These are phyloP conservation scores for Drosophila varians DNA, from an alignment of 1,140 invertebrate genomes.

Conservation along the genomic window DNA sequence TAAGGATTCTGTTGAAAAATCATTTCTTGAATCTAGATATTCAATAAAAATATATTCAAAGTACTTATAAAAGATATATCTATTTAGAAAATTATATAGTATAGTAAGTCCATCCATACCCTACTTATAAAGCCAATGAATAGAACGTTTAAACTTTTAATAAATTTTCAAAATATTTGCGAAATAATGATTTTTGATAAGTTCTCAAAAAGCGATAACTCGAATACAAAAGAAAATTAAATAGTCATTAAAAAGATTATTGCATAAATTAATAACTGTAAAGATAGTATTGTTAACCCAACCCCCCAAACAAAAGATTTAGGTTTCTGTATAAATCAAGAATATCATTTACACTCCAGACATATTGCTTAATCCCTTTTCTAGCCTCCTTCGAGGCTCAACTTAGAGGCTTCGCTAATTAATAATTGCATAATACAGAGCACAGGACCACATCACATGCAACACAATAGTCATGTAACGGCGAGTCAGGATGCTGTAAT, in stretches of 20 bases:
- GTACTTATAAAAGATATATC: no score
- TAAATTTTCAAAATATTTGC: conserved; percentile 12
- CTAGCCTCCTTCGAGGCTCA: background rate
- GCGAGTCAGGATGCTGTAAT: conserved; percentile 20
- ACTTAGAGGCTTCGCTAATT: conserved; percentile 19
- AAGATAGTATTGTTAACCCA: no score
- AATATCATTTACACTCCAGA: no score
- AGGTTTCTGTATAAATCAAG: background rate
- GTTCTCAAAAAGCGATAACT: background rate
- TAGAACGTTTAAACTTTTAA: no score
- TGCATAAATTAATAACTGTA: background rate
- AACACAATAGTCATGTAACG: background rate
- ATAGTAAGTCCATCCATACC: no score
- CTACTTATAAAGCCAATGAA: no score
- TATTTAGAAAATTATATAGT: no score
- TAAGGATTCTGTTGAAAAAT: no score
- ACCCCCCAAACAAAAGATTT: no score
- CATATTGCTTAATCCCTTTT: conserved; percentile 5
- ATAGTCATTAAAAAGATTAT: background rate
- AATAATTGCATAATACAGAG: conserved; percentile 8
- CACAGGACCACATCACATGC: background rate
- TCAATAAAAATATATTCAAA: no score
- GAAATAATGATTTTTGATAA: background rate
- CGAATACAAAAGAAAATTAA: background rate
- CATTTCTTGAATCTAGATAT: no score